Conservation (phyloP, 2,888 invertebrate species). For the Xiphydria camelus region DNA sequence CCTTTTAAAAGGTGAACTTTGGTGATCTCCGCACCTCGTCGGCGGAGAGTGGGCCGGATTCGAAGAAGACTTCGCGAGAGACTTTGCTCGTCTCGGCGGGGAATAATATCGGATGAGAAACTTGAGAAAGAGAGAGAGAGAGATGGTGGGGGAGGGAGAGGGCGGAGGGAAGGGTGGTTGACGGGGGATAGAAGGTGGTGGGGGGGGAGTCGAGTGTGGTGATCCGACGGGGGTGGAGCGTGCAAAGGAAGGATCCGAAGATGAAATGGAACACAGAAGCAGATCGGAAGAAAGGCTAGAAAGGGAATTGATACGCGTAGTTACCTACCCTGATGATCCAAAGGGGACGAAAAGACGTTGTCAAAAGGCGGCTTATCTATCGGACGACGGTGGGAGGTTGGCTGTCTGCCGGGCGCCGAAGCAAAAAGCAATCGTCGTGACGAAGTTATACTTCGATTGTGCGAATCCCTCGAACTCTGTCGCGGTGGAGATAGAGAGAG, state of each 20-base stretch:
- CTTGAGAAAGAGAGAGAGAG: not conserved
- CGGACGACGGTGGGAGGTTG: constrained; percentile 21
- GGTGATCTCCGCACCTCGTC: too few relatives aligned
- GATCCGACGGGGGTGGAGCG: too few relatives aligned
- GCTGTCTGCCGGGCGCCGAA: constrained; percentile 25
- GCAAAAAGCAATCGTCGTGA: constrained; percentile 41
- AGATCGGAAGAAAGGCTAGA: constrained; percentile 1
- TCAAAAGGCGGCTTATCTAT: constrained; percentile 35
- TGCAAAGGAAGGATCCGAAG: constrained; percentile 6
- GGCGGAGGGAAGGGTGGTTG: not conserved
- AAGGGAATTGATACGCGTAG: constrained; percentile 7
- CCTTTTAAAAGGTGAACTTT: too few relatives aligned
- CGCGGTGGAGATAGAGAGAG: too few relatives aligned
- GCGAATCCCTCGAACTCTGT: too few relatives aligned
- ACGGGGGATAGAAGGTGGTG: not conserved
- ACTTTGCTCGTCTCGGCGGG: too few relatives aligned
- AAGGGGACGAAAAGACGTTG: constrained; percentile 22
- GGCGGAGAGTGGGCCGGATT: too few relatives aligned
- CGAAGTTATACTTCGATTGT: constrained; percentile 43
- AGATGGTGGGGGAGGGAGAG: not conserved
- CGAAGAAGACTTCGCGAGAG: not conserved
- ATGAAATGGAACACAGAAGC: not conserved
- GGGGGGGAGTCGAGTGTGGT: too few relatives aligned
- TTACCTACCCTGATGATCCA: constrained; percentile 8
- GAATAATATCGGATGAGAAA: not conserved